Evolutionary conservation across 2,888 invertebrate genomes (phyloP).

Genomic region (Muschampia plurimacula): DNA sequence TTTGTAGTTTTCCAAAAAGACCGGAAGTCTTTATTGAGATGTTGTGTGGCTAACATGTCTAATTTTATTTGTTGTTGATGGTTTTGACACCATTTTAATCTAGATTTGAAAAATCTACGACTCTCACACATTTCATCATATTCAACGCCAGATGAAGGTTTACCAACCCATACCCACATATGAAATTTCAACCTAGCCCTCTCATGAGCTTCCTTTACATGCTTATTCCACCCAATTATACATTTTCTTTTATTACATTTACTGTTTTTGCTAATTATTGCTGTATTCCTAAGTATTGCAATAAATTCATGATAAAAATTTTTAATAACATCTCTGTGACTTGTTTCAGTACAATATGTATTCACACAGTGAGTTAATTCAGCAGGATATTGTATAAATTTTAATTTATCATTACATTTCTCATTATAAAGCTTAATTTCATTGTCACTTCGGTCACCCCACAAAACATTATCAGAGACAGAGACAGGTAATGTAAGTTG

Average conservation of each 20-base stretch:
- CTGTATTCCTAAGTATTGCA: neutral
- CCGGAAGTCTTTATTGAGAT: constrained; percentile 22
- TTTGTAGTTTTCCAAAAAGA: neutral
- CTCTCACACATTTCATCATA: constrained; percentile 19
- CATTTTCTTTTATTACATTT: neutral
- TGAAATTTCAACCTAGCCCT: constrained; percentile 6
- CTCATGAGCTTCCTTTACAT: constrained; percentile 4
- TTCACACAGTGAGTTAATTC: neutral
- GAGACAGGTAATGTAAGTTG: neutral
- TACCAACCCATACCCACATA: neutral
- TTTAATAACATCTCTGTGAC: neutral
- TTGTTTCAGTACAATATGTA: neutral
- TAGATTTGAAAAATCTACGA: constrained; percentile 28
- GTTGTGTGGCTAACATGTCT: constrained; percentile 36
- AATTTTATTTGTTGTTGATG: constrained; percentile 28
- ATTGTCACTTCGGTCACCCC: neutral
- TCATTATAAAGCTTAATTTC: neutral
- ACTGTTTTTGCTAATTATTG: neutral
- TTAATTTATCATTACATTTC: neutral
- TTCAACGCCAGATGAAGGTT: neutral
- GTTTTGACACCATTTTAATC: constrained; percentile 33
- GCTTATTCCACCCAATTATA: neutral
- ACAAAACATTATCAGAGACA: neutral
- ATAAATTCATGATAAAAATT: neutral
- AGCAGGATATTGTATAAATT: neutral